These are phyloP conservation scores for Stegastes partitus DNA, from an alignment of 2,113 vertebrate genomes.

Conservation along the genomic window DNA sequence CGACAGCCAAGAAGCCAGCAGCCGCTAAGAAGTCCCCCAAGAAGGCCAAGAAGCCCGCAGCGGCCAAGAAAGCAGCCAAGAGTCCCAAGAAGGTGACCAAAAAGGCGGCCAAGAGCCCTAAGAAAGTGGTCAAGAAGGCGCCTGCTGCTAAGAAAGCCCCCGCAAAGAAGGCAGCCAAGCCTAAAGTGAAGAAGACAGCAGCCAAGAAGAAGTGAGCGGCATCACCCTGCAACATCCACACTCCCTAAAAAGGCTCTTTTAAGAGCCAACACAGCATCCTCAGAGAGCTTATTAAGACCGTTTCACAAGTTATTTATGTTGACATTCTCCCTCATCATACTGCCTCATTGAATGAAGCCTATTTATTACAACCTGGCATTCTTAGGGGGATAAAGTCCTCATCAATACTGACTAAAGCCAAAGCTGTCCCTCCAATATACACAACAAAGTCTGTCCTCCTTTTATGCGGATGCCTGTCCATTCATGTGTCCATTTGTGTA, in stretches of 20 bases:
- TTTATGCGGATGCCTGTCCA: no score
- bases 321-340: no score
- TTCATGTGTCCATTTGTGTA: no score
- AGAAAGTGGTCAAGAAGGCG: conserved; percentile 18
- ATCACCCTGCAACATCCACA: rapidly evolving
- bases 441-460: no score
- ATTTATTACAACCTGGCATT: no score
- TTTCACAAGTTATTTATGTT: no score
- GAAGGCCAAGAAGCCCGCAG: conserved; percentile 18
- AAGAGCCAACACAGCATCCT: conserved; percentile 28
- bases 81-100: conserved; percentile 22
- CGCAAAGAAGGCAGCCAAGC: no score
- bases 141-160: background rate
- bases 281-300: background rate
- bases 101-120: background rate
- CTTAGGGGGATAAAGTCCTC: no score
- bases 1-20: conserved; percentile 17
- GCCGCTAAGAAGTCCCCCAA: background rate
- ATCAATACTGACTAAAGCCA: no score
- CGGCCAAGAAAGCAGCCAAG: conserved; percentile 6
- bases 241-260: conserved; percentile 46
- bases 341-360: no score
- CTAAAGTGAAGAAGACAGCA: no score
- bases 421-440: no score
- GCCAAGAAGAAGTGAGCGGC: conserved; percentile 55